phyloP scores from a whole-genome alignment of 2,113 vertebrate genomes.

The Cebidichthys violaceus region DNA sequence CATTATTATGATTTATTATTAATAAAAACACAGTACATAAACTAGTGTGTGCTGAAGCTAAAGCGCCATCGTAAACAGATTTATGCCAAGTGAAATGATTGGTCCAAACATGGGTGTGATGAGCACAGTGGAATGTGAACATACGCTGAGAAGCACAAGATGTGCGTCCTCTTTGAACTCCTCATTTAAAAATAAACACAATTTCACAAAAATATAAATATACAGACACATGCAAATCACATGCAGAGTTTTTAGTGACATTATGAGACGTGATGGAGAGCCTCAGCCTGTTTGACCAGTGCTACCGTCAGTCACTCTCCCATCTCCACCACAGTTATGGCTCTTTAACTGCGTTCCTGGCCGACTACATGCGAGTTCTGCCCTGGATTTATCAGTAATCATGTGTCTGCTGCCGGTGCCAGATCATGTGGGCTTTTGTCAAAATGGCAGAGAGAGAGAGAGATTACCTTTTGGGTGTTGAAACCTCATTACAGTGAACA shows the following conservation, averaged over 20 bases:
- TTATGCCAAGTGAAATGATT: slow-evolving; percentile 21
- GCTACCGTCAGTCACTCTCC: not conserved
- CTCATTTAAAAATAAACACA: not conserved
- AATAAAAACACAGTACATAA: not conserved
- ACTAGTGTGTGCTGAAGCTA: not conserved
- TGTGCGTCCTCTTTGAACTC: not conserved
- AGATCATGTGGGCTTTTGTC: slow-evolving; percentile 35
- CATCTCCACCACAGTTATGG: slow-evolving; percentile 29
- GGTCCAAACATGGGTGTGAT: slow-evolving; percentile 46
- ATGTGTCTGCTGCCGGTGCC: slow-evolving; percentile 30
- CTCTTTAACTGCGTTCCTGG: not conserved
- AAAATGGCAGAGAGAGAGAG: slow-evolving; percentile 28
- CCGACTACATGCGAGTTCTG: not conserved
- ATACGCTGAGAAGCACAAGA: not conserved
- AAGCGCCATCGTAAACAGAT: not conserved
- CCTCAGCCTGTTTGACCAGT: not conserved
- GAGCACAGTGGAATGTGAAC: slow-evolving; percentile 21
- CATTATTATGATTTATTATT: not conserved
- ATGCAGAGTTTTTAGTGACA: not conserved
- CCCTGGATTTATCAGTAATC: slow-evolving; percentile 26
- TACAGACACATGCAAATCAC: not conserved
- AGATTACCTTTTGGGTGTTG: slow-evolving; percentile 10
- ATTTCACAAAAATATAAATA: not conserved
- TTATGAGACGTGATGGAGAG: not conserved
- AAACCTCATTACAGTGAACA: slow-evolving; percentile 1